Conservation (phyloP, 2,113 vertebrate species). For the Blennius ocellaris region DNA sequence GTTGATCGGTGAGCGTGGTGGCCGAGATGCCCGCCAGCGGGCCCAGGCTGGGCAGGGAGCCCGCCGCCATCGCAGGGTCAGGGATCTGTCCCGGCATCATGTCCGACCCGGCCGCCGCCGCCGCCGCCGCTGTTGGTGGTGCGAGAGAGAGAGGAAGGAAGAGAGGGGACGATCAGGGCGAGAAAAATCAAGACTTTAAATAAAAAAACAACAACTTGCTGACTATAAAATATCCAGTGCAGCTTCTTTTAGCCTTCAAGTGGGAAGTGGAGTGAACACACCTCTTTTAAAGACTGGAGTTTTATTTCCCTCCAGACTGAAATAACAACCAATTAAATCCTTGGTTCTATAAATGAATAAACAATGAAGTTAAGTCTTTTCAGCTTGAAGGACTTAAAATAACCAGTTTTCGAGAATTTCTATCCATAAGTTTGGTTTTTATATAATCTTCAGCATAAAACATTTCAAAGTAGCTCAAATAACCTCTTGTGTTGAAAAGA, state of each 20-base stretch:
- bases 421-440: too few relatives aligned
- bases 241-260: background rate
- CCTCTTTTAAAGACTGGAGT: background rate
- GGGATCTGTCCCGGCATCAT: conserved; percentile 99
- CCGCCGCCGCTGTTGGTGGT: too few relatives aligned
- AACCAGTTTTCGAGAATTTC: background rate
- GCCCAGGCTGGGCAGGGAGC: conserved; percentile 91
- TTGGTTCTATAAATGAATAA: background rate
- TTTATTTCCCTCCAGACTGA: background rate
- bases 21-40: conserved; percentile 91
- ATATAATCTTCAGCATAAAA: too few relatives aligned
- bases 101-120: conserved; percentile 81
- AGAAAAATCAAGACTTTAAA: background rate
- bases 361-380: background rate
- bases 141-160: conserved; percentile 17
- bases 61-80: conserved; percentile 92
- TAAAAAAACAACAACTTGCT: conserved; percentile 4
- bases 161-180: conserved; percentile 9
- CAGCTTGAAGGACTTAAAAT: background rate
- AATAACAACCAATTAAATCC: background rate
- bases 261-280: conserved; percentile 4
- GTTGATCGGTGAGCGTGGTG: conserved; percentile 91
- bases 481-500: too few relatives aligned
- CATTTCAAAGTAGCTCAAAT: too few relatives aligned
- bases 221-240: background rate